These are phyloP conservation scores for Notoglanidium macrostoma DNA, from an alignment of 2,797 vertebrate species.

Conservation along the genomic window DNA sequence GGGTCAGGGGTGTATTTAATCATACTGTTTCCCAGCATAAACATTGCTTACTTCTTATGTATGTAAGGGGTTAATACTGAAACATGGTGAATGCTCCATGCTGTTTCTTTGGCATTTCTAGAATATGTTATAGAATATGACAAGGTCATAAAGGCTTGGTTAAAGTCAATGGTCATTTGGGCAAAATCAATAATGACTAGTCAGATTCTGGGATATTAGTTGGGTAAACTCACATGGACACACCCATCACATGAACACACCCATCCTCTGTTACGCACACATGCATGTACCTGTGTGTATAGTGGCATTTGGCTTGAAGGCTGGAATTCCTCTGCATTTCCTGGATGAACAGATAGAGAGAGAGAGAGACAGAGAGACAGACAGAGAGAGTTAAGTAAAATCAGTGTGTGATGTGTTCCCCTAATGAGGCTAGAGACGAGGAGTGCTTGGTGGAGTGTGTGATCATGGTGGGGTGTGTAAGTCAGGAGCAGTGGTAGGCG, in stretches of 20 bases:
- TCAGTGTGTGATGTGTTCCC: conserved; percentile 28
- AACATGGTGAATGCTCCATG: neutral
- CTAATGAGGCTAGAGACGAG: conserved; percentile 19
- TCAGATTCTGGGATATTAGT: conserved; percentile 30
- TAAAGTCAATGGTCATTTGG: conserved; percentile 38
- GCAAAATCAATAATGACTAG: conserved; percentile 48
- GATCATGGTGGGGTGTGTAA: conserved; percentile 16
- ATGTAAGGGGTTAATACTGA: neutral
- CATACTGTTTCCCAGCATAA: too few species aligned
- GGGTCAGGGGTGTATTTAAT: too few species aligned
- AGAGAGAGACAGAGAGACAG: conserved; percentile 39
- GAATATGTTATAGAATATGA: too few species aligned
- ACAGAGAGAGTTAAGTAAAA: neutral
- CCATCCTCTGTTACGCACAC: neutral
- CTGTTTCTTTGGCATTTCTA: neutral
- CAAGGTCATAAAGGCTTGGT: conserved; percentile 28
- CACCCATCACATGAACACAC: neutral
- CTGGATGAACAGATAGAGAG: neutral
- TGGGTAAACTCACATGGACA: conserved; percentile 1
- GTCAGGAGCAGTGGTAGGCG: conserved; percentile 3
- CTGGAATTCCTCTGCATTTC: conserved; percentile 44
- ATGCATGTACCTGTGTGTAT: conserved; percentile 3
- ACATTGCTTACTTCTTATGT: too few species aligned
- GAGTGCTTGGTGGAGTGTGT: neutral
- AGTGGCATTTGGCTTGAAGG: conserved; percentile 45